Evolutionary conservation across 2,797 vertebrate species (phyloP).

Genomic region (Aphelocoma californica): DNA sequence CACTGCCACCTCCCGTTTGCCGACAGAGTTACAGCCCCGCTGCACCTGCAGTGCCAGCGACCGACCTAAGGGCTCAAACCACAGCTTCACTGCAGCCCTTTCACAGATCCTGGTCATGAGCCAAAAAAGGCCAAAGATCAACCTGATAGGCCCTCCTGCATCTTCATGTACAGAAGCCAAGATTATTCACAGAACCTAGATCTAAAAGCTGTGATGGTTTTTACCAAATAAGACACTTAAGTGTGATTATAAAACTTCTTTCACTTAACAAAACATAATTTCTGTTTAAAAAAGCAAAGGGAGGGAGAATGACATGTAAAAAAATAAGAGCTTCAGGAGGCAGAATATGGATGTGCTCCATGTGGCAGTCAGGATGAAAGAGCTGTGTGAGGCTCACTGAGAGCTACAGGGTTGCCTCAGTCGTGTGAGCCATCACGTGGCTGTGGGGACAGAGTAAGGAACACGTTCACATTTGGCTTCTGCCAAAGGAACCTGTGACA

Average conservation of each 20-base stretch:
- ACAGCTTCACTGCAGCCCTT: background rate
- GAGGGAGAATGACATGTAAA: background rate
- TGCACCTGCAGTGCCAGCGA: background rate
- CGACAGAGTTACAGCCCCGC: background rate
- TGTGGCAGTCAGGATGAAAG: background rate
- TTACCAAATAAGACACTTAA: background rate
- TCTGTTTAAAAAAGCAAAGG: background rate
- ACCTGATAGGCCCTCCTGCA: background rate
- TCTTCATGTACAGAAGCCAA: background rate
- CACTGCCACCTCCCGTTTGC: background rate
- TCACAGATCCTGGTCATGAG: rapidly evolving
- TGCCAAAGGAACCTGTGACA: background rate
- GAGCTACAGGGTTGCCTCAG: background rate
- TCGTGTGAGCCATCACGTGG: rapidly evolving
- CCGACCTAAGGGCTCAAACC: background rate
- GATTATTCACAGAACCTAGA: background rate
- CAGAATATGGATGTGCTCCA: background rate
- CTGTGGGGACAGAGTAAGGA: background rate
- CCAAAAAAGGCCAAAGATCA: background rate
- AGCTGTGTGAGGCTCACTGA: background rate
- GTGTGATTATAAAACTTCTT: background rate
- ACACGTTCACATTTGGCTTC: background rate
- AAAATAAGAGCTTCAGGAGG: background rate
- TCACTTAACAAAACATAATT: background rate
- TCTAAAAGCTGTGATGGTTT: background rate